Base-by-base conservation (phyloP, 2,888 invertebrate species). In the Meta bourneti region DNA sequence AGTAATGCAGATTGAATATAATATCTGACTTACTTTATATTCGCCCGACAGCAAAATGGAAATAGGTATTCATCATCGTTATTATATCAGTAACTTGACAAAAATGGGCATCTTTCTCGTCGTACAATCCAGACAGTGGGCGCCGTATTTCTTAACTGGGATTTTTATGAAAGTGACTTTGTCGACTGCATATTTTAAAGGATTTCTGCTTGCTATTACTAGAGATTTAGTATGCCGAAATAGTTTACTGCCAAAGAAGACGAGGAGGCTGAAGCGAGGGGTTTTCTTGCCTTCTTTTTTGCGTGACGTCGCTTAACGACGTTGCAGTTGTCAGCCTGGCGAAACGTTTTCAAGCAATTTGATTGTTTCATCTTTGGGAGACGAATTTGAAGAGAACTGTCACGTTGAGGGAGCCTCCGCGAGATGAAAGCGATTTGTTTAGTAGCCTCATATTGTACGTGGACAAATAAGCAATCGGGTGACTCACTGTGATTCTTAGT, bases 111-210 rank as follows among this genome's bases (percentile, higher is more conserved):
- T 51, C 48, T 0, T 83, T 51, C 34, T 52, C 52, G 52, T 70
- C 69, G 16, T 77, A 85, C 77, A n/a, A n/a, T n/a, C n/a, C 48
- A 71, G 81, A 81, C 70, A 48, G 49, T 8, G 48, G 80, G 70
- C 69, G 49, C 61, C 49, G n/a, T 69, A 69, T 69, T 70, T 85
- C 69, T 49, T 49, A 77, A 77, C 85, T 49, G 75, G 48, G 69
- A 77, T 77, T 85, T 85, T 85, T 85, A 85, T 85, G 85, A 69
- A 85, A 85, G 48, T 61, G 61, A 19, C 69, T 77, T 85, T 85
- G 85, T 85, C 75, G 69, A 77, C 69, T 61, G 78, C 85, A 78
- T 85, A 85, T 85, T 77, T 85, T 85, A 85, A 85, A 48, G 77
- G 77, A 77, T 34, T 69, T 77, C 51, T 51, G 51, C 69, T 85